These are phyloP conservation scores for Thamnophis elegans DNA, from an alignment of 2,797 vertebrate genomes.

Conservation along the genomic window DNA sequence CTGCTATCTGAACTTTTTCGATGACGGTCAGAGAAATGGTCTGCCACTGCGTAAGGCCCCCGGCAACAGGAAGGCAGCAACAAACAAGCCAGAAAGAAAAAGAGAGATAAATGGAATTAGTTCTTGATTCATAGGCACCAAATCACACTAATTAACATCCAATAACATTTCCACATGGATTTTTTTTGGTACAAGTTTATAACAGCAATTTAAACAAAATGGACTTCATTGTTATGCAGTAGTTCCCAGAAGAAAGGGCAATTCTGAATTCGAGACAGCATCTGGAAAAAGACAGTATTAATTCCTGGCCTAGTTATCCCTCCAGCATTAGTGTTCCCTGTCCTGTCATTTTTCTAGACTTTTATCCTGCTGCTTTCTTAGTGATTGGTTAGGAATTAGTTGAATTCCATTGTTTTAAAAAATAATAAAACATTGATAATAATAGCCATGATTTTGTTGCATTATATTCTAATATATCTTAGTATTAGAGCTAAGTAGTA, in stretches of 20 bases:
- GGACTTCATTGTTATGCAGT: background rate
- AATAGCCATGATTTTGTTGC: background rate
- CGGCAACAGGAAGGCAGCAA: background rate
- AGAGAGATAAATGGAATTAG: slow-evolving; percentile 4
- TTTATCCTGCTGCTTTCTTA: background rate
- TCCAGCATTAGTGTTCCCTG: background rate
- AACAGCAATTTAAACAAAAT: slow-evolving; percentile 1
- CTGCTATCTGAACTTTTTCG: slow-evolving; percentile 98
- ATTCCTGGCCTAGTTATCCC: background rate
- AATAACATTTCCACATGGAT: background rate
- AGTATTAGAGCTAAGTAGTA: too few species aligned
- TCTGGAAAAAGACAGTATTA: background rate
- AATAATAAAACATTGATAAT: background rate
- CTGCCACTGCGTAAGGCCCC: slow-evolving; percentile 85
- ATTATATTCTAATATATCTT: background rate
- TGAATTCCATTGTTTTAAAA: background rate
- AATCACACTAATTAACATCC: background rate
- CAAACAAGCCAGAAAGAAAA: slow-evolving; percentile 9
- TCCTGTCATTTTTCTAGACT: background rate
- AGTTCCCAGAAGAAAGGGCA: background rate
- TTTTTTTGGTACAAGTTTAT: background rate
- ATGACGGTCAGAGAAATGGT: slow-evolving; percentile 98
- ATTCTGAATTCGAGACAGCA: background rate
- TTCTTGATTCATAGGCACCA: slow-evolving; percentile 9
- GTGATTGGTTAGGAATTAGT: background rate